phyloP scores from a whole-genome alignment of 2,888 invertebrate genomes.

The Scaptomyza flava region DNA sequence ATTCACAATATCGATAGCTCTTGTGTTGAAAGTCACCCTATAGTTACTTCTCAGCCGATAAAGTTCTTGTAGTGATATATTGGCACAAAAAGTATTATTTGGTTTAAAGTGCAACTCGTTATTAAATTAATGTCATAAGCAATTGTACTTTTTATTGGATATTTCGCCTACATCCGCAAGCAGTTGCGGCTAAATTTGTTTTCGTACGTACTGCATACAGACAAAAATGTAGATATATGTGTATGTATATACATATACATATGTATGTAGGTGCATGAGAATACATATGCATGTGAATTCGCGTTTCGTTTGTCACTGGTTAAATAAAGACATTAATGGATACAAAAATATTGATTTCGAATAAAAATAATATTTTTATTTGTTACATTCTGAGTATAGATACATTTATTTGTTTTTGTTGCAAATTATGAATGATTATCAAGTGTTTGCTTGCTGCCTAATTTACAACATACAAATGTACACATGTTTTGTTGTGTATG shows the following conservation, averaged over 20 bases:
- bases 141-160: conserved; percentile 12
- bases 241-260: neutral
- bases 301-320: conserved; percentile 9
- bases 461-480: neutral
- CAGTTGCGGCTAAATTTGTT: conserved; percentile 11
- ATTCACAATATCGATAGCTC: neutral
- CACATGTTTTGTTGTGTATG: neutral
- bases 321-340: neutral
- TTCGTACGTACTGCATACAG: conserved; percentile 30
- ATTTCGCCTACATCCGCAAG: conserved; percentile 8
- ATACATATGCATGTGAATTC: neutral
- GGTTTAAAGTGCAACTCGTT: neutral
- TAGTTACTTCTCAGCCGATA: neutral
- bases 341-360: neutral
- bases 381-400: neutral
- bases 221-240: neutral
- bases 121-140: conserved; percentile 25
- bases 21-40: conserved; percentile 22
- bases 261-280: neutral
- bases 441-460: neutral
- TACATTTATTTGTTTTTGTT: neutral
- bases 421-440: neutral
- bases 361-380: neutral
- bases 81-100: conserved; percentile 11
- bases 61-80: conserved; percentile 1